Base-by-base conservation (phyloP, 1,140 invertebrate species). In the Gonioctena quinquepunctata region DNA sequence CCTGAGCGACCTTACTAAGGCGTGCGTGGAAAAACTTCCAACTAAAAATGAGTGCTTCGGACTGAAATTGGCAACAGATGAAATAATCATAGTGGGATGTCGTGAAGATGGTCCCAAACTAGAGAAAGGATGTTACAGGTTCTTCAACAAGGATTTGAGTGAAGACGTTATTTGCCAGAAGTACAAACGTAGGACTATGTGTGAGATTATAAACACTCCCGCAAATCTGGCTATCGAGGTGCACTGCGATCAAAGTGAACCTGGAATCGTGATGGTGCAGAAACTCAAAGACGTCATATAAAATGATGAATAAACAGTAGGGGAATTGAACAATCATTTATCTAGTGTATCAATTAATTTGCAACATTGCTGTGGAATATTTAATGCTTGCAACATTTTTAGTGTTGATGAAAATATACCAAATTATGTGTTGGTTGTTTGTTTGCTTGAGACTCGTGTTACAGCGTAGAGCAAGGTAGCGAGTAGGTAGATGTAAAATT, bases 181-280 rank as follows among this genome's bases (percentile, higher is more conserved):
- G 42, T 62, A 19, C 21, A 11, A 16, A 42, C 23, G 27, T 1
- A 33, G 28, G 28, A 62, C 18, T 19, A 42, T 21, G 28, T 62
- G 60, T 62, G 60, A 62, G 26, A 48, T 62, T 7, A 3, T 62
- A 22, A 62, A 62, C 13, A 62, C 60, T 3, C 60, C 60, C 21
- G 26, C 0, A 4, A 48, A 48, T 22, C 13, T 62, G n/a, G 60
- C 21, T 16, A 48, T 62, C 16, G 60, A 62, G 16, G 19, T 62
- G 4, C 21, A 62, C 22, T 62, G 60, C n/a, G 26, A 62, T 7
- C 2, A 13, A 21, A 62, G n/a, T 18, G n/a, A 25, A 11, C 23
- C 23, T 19, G 28, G 60, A 19, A 62, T 62, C 19, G 3, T 62
- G 33, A 62, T 5, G 23, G 60, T 62, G 5, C 1, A 48, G 18